Base-by-base conservation (phyloP, 2,797 vertebrate species). In the Chrysocyon brachyurus region DNA sequence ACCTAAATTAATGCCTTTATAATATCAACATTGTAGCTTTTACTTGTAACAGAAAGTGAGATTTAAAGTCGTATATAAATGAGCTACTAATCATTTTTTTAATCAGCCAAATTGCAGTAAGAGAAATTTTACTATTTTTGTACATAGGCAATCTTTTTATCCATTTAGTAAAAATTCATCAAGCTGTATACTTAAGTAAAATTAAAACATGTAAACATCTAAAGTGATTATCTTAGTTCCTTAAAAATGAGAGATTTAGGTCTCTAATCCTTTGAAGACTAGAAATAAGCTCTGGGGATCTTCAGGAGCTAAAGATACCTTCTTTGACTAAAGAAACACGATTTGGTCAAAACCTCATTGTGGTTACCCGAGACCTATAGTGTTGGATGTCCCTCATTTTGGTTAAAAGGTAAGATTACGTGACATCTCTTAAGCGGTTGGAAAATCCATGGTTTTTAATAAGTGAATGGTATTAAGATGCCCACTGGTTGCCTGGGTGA, bases 1-100 rank as follows among this genome's bases (percentile, higher is more conserved):
- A 96, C 33, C 64, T 78, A 97, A 94, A 95, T 92, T 92, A 96
- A 97, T 91, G 49, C n/a, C 95, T 96, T 94, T 94, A 68, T 95
- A 59, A 46, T 92, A 85, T 85, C 92, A 95, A 96, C 72, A 86
- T 86, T 96, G 52, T 95, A 77, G 52, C 77, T 97, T 92, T 88
- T 88, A 82, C 79, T 59, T 97, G 46, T 84, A 83, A 56, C 59
- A 83, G 75, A 89, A 57, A 94, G 87, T 90, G 94, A 57, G 49
- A 95, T 78, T 97, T 96, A 82, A 96, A 97, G 86, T 95, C 10
- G 5, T 82, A 63, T 94, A 77, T 78, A 97, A 95, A 97, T 92
- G 61, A 90, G 49, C 75, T 63, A 84, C 66, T 87, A 88, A 95
- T 96, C 79, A 91, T 63, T 88, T 97, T 91, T 96, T 91, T 81